Base-by-base conservation (phyloP, 2,888 invertebrate genomes). In the Plebejus argus region DNA sequence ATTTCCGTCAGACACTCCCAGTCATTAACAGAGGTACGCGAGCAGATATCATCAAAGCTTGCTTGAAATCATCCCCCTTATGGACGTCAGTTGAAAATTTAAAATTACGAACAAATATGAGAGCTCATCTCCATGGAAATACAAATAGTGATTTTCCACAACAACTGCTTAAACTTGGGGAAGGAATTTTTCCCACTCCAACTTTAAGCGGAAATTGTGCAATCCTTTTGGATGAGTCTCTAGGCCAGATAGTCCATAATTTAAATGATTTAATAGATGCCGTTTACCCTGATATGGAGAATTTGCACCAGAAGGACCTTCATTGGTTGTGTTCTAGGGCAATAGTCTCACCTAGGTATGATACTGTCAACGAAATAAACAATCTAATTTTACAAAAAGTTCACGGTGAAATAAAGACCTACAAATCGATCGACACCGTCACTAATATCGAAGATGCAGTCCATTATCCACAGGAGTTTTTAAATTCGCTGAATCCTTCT, bases 401-500 rank as follows among this genome's bases (percentile, higher is more conserved):
- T 28, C 78, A 78, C 12, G 80, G 82, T 72, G 39, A 82, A 45
- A 15, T 78, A 7, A 78, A 80, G 70, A 45, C 2, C 12, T 81
- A 82, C 53, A 82, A 83, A 81, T 84, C 82, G 1, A 82, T 85
- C 5, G 82, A 84, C 78, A 84, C 80, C 18, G 82, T 82, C 0
- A 79, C 78, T 77, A 82, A 84, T 66, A 81, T 82, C 70, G 83
- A 83, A 74, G 83, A 83, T 76, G 78, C 82, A 80, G 83, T 83
- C 0, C 81, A 83, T 61, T 82, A 83, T 15, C 82, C 82, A 58
- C 81, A 83, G 77, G 81, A 84, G 80, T 84, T 83, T 84, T 82
- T 83, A 79, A 85, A 85, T 84, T 84, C 82, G 1, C 76, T 83
- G 4, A 83, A 82, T 66, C 82, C 82, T 49, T 12, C 82, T 79